Evolutionary conservation across 1,140 invertebrate genomes (phyloP).

Genomic region (Diorhabda carinulata): DNA sequence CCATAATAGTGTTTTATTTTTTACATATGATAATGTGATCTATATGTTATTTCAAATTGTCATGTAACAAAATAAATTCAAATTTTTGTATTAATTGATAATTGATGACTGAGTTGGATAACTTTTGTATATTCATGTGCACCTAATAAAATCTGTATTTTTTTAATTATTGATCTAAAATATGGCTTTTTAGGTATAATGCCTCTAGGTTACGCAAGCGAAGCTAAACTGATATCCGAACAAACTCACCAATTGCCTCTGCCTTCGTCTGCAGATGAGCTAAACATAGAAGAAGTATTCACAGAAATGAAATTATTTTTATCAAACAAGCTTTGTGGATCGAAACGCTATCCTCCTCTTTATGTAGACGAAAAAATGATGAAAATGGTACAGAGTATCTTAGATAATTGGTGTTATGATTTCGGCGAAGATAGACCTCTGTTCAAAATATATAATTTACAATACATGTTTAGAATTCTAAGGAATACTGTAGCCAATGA

Average conservation of each 20-base stretch:
- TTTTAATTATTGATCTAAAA: too few species aligned
- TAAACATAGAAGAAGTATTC: constrained; percentile 41
- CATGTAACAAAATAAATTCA: too few species aligned
- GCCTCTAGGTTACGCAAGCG: constrained; percentile 52
- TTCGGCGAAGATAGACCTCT: constrained; percentile 39
- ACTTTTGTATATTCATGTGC: too few species aligned
- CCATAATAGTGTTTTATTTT: too few species aligned
- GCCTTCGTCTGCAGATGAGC: constrained; percentile 42
- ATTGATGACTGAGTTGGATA: too few species aligned
- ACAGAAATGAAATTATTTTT: constrained; percentile 27
- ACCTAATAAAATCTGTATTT: too few species aligned
- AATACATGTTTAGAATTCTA: constrained; percentile 51
- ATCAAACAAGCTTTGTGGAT: background rate
- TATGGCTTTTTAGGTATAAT: constrained; percentile 42
- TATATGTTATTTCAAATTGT: too few species aligned
- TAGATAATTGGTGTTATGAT: constrained; percentile 46
- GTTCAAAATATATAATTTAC: constrained; percentile 55
- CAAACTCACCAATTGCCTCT: constrained; percentile 50
- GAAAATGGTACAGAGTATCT: constrained; percentile 43
- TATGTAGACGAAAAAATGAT: constrained; percentile 51
- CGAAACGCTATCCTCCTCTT: constrained; percentile 39
- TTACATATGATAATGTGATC: too few species aligned
- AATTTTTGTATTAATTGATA: too few species aligned
- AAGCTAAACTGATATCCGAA: constrained; percentile 49
- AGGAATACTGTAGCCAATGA: constrained; percentile 43